A percentile compares a stretch with the other conserved stretches of the same genome.
These are phyloP conservation scores for Aplocera efformata DNA, from an alignment of 2,888 invertebrate genomes.

Conservation along the genomic window DNA sequence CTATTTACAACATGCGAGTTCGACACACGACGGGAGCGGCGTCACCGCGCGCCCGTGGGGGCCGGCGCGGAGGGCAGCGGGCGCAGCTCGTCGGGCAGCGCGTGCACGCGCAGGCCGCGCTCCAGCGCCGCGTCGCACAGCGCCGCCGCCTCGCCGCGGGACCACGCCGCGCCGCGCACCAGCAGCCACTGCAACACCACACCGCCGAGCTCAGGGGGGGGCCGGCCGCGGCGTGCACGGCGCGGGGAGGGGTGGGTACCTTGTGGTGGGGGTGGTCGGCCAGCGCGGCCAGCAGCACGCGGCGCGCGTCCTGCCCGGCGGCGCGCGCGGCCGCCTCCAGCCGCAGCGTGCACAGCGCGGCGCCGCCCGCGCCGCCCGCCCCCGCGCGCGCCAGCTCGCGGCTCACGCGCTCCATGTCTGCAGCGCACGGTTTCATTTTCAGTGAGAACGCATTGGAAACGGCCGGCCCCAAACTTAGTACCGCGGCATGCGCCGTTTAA, in stretches of 20 bases:
- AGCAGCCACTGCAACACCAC: conserved; percentile 36
- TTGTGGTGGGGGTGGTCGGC: conserved; percentile 61
- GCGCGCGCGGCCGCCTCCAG: conserved; percentile 30
- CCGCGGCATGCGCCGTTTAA: too few species aligned
- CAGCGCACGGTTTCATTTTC: too few species aligned
- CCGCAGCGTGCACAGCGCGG: conserved; percentile 30
- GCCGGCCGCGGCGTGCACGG: background rate
- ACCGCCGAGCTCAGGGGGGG: background rate
- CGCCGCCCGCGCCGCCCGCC: conserved; percentile 25
- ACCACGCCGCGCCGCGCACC: conserved; percentile 54
- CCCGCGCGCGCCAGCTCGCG: conserved; percentile 17
- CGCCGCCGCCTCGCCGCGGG: conserved; percentile 80
- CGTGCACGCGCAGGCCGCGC: conserved; percentile 86
- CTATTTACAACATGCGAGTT: too few species aligned
- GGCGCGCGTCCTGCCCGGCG: conserved; percentile 29
- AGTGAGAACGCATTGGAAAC: too few species aligned
- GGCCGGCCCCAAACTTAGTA: too few species aligned
- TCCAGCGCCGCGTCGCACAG: conserved; percentile 88
- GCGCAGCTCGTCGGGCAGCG: conserved; percentile 87
- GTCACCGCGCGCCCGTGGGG: too few species aligned
- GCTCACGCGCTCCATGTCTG: conserved; percentile 19
- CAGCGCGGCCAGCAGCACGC: conserved; percentile 62
- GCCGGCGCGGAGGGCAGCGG: conserved; percentile 12
- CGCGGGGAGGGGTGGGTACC: too few species aligned
- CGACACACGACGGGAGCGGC: too few species aligned